phyloP scores from a whole-genome alignment of 2,888 invertebrate species.

The Dicranocentrus wangi region DNA sequence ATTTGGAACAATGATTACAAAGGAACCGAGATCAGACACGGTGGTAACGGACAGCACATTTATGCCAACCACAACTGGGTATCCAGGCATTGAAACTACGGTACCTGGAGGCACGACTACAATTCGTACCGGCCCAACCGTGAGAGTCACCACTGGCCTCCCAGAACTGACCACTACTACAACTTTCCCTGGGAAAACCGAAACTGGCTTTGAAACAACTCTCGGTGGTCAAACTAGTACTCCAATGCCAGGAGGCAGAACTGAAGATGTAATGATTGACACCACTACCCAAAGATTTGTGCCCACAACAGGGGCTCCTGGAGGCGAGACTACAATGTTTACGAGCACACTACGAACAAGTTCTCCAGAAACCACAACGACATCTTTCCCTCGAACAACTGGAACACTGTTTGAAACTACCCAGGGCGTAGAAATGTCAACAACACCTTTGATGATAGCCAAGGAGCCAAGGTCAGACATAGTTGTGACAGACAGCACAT shows the following conservation, averaged over 20 bases:
- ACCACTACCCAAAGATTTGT: too few species aligned
- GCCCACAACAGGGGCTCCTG: neutral
- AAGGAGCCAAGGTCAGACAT: slow-evolving; percentile 8
- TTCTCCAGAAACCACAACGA: slow-evolving; percentile 10
- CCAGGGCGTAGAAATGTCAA: neutral
- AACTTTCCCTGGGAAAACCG: neutral
- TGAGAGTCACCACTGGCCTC: neutral
- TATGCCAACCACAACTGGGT: too few species aligned
- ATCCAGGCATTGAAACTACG: too few species aligned
- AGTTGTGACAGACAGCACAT: neutral
- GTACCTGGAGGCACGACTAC: too few species aligned
- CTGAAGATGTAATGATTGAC: too few species aligned
- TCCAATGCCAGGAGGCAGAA: too few species aligned
- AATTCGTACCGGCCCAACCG: too few species aligned
- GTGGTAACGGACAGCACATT: slow-evolving; percentile 13
- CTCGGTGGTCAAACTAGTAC: too few species aligned
- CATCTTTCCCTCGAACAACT: neutral
- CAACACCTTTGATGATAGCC: neutral
- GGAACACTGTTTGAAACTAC: neutral
- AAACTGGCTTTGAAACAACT: slow-evolving; percentile 29
- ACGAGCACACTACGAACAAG: slow-evolving; percentile 1
- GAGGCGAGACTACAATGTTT: too few species aligned
- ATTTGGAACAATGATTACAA: too few species aligned
- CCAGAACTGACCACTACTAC: neutral
- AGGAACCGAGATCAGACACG: slow-evolving; percentile 1